A percentile compares a stretch with the other conserved stretches of the same genome.
Conservation (phyloP, 53 echinoderm and acorn worm genomes). For the Antedon mediterranea region DNA sequence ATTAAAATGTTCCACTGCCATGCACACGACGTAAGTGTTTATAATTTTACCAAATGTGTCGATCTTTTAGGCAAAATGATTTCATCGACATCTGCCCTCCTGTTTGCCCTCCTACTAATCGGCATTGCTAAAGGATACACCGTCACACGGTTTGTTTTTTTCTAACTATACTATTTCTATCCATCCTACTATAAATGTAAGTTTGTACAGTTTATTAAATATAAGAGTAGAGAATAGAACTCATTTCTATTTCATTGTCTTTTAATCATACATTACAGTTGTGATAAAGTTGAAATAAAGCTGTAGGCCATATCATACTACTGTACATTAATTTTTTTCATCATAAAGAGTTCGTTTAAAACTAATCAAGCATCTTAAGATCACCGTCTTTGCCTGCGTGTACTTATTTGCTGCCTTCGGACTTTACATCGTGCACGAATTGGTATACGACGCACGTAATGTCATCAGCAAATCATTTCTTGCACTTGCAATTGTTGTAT, state of each 20-base stretch:
- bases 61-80: conserved; percentile 21
- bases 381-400: conserved; percentile 18
- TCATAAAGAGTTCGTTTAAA: conserved; percentile 25
- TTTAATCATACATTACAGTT: no score
- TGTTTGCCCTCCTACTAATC: conserved; percentile 37
- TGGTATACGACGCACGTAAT: conserved; percentile 25
- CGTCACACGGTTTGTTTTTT: conserved; percentile 26
- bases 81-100: conserved; percentile 16
- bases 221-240: background rate
- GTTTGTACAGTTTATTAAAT: no score
- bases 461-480: conserved; percentile 23
- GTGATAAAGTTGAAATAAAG: no score
- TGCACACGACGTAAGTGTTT: no score
- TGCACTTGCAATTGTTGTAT: conserved; percentile 19
- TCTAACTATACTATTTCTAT: no score
- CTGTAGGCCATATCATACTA: no score
- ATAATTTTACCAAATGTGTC: no score
- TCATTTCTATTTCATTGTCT: background rate
- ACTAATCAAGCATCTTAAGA: conserved; percentile 14
- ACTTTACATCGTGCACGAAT: conserved; percentile 16
- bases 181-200: no score
- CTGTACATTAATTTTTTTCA: no score
- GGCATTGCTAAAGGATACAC: conserved; percentile 50
- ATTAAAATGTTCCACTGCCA: no score
- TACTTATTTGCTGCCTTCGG: conserved; percentile 16